These are phyloP conservation scores for Teleogryllus oceanicus DNA, from an alignment of 2,888 invertebrate genomes.

Conservation along the genomic window DNA sequence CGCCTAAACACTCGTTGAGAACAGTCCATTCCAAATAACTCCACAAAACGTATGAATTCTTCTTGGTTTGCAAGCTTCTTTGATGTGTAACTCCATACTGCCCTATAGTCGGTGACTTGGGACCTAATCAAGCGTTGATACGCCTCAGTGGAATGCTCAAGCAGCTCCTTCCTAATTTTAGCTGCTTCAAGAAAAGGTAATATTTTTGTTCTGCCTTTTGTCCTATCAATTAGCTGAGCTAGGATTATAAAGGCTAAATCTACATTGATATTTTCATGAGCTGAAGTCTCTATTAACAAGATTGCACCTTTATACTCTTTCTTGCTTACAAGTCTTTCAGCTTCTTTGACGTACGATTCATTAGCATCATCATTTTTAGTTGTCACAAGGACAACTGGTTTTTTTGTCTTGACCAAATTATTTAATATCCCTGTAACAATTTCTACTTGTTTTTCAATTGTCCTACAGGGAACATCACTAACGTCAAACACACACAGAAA, in stretches of 20 bases:
- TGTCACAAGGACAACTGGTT: conserved; percentile 90
- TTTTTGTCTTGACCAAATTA: conserved; percentile 86
- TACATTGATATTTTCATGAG: conserved; percentile 94
- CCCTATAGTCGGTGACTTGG: conserved; percentile 61
- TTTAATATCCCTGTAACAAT: conserved; percentile 78
- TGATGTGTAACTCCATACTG: conserved; percentile 81
- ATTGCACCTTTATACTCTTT: conserved; percentile 90
- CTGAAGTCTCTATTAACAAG: conserved; percentile 88
- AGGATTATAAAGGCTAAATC: conserved; percentile 86
- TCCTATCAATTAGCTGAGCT: conserved; percentile 89
- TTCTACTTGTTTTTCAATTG: conserved; percentile 87
- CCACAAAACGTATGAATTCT: conserved; percentile 84
- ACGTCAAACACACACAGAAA: conserved; percentile 96
- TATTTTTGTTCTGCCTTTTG: conserved; percentile 71
- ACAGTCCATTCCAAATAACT: conserved; percentile 82
- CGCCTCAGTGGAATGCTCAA: conserved; percentile 87
- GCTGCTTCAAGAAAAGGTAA: conserved; percentile 80
- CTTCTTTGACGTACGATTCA: conserved; percentile 82
- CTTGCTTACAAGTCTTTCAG: conserved; percentile 78
- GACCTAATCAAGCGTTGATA: conserved; percentile 83
- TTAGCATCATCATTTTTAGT: conserved; percentile 93
- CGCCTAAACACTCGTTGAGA: conserved; percentile 74
- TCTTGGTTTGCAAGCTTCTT: conserved; percentile 82
- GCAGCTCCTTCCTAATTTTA: conserved; percentile 76
- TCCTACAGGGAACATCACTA: conserved; percentile 85